Evolutionary conservation across 2,888 invertebrate genomes (phyloP).

Genomic region (Monochamus alternatus): DNA sequence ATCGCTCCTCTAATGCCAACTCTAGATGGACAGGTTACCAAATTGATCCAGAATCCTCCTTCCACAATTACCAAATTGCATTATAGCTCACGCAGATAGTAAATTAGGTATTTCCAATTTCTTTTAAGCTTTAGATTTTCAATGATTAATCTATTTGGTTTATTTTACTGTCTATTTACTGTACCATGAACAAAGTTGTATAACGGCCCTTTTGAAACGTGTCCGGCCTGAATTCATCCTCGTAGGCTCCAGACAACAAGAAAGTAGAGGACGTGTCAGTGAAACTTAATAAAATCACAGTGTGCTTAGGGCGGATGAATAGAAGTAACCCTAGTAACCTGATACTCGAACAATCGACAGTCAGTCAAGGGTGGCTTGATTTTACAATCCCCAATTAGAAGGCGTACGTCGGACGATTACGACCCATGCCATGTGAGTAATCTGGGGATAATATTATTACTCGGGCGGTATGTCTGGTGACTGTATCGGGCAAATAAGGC

Average conservation of each 20-base stretch:
- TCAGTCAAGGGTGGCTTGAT: constrained; percentile 66
- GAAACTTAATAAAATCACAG: constrained; percentile 61
- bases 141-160: too few relatives aligned
- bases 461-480: constrained; percentile 36
- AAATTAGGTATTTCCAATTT: too few relatives aligned
- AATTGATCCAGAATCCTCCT: too few relatives aligned
- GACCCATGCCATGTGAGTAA: constrained; percentile 57
- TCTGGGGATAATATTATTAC: constrained; percentile 55
- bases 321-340: constrained; percentile 64
- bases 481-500: constrained; percentile 47
- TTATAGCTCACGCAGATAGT: too few relatives aligned
- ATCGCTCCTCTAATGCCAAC: too few relatives aligned
- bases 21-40: too few relatives aligned
- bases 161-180: too few relatives aligned
- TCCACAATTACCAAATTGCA: too few relatives aligned
- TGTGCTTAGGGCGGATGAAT: constrained; percentile 56
- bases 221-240: constrained; percentile 20
- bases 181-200: too few relatives aligned
- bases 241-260: constrained; percentile 22
- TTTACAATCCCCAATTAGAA: constrained; percentile 69
- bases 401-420: constrained; percentile 61
- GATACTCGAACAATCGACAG: constrained; percentile 61
- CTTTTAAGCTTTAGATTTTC: too few relatives aligned
- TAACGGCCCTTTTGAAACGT: background rate
- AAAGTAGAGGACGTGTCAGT: constrained; percentile 50